Evolutionary conservation across 2,113 vertebrate species (phyloP).

Genomic region (Corvus cornix): DNA sequence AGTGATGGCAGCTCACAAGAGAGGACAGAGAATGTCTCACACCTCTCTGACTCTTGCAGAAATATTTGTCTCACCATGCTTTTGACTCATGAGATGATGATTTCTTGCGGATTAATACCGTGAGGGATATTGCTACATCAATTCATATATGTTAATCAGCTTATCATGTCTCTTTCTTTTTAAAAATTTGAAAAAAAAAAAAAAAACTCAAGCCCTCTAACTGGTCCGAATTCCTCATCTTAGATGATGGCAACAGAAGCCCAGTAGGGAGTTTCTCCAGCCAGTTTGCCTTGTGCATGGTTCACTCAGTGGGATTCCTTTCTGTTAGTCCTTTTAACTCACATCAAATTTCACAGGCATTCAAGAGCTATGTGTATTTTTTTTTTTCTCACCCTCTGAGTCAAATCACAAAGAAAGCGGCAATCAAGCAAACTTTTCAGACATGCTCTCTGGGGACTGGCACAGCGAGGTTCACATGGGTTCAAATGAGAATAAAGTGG

Average conservation of each 20-base stretch:
- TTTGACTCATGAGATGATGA: neutral
- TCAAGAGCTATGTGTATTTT: neutral
- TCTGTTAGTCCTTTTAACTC: conserved; percentile 50
- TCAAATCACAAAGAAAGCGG: conserved; percentile 16
- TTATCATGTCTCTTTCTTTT: neutral
- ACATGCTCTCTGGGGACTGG: neutral
- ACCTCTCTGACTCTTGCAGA: neutral
- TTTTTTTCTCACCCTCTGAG: neutral
- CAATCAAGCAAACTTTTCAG: conserved; percentile 62
- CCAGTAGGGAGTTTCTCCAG: conserved; percentile 37
- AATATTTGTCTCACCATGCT: neutral
- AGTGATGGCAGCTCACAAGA: neutral
- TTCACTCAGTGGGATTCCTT: conserved; percentile 17
- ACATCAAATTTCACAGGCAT: conserved; percentile 44
- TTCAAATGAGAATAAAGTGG: conserved; percentile 23
- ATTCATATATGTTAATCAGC: neutral
- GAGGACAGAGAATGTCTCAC: neutral
- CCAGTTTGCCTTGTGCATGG: neutral
- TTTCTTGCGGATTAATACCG: neutral
- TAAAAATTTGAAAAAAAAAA: accelerated
- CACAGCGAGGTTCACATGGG: conserved; percentile 5
- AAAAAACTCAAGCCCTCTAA: neutral
- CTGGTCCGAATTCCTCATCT: conserved; percentile 3
- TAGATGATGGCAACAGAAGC: neutral
- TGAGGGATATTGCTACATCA: neutral